Conservation (phyloP, 2,797 vertebrate genomes). For the Gastrophryne carolinensis region DNA sequence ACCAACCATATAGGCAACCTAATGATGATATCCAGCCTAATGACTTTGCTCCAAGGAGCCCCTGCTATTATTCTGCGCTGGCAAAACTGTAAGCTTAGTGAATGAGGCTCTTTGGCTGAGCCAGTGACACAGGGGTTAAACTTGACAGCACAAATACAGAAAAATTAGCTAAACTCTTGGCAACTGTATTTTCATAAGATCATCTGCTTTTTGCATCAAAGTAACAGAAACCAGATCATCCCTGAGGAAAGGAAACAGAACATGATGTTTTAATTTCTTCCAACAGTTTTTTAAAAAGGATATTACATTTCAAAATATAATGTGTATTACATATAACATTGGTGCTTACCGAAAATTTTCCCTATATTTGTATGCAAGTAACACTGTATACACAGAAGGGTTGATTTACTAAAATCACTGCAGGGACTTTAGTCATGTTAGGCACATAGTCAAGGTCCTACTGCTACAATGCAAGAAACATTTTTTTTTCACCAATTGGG, state of each 20-base stretch:
- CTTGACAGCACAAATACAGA: constrained; percentile 25
- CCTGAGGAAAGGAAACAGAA: constrained; percentile 45
- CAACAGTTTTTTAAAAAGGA: background rate
- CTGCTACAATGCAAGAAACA: too few relatives aligned
- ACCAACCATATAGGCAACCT: too few relatives aligned
- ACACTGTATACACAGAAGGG: background rate
- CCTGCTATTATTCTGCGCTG: too few relatives aligned
- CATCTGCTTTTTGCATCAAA: constrained; percentile 55
- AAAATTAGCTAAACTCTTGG: constrained; percentile 56
- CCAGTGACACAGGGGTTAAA: constrained; percentile 34
- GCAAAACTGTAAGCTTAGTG: too few relatives aligned
- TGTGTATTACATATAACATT: background rate
- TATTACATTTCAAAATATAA: constrained; percentile 11
- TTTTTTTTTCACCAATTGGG: too few relatives aligned
- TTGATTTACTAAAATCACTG: too few relatives aligned
- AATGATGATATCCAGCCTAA: too few relatives aligned
- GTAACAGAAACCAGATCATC: constrained; percentile 32
- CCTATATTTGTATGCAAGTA: constrained; percentile 1
- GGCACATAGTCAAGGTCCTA: too few relatives aligned
- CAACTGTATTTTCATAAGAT: constrained; percentile 33
- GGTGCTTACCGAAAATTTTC: background rate
- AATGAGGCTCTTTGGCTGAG: background rate
- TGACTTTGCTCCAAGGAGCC: too few relatives aligned
- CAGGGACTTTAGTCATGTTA: too few relatives aligned
- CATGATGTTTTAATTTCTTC: constrained; percentile 11